Evolutionary conservation across 37 sponge, comb jelly and placozoan species (phyloP).

Genomic region (Geodia barretti): DNA sequence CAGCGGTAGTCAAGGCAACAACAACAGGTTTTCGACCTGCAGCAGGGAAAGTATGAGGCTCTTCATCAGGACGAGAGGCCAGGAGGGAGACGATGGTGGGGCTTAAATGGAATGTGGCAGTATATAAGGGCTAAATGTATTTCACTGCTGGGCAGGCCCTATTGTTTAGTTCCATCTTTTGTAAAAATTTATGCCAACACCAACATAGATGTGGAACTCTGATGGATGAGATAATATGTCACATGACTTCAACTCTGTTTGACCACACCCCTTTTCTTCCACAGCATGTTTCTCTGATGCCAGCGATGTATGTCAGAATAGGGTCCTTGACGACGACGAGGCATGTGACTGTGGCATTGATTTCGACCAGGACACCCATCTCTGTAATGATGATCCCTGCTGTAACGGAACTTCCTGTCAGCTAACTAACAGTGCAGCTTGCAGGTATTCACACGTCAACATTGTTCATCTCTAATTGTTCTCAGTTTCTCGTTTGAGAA

Average conservation of each 20-base stretch:
- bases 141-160: too few species aligned
- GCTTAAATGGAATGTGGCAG: not conserved
- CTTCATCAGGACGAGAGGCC: constrained; percentile 37
- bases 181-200: too few species aligned
- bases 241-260: too few species aligned
- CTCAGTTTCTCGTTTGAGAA: not conserved
- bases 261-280: not conserved
- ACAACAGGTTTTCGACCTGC: constrained; percentile 80
- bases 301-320: constrained; percentile 70
- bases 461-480: constrained; percentile 23
- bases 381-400: constrained; percentile 52
- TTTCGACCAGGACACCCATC: not conserved
- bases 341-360: constrained; percentile 74
- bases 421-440: not conserved
- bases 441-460: constrained; percentile 24
- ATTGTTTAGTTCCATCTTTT: too few species aligned
- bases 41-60: constrained; percentile 48
- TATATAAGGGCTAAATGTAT: too few species aligned
- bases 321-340: constrained; percentile 65
- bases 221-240: too few species aligned
- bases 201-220: too few species aligned
- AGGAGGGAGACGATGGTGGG: not conserved
- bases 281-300: constrained; percentile 19
- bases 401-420: constrained; percentile 57
- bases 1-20: constrained; percentile 78